These are phyloP conservation scores for Triops longicaudatus DNA, from an alignment of 1,140 invertebrate genomes.

Conservation along the genomic window DNA sequence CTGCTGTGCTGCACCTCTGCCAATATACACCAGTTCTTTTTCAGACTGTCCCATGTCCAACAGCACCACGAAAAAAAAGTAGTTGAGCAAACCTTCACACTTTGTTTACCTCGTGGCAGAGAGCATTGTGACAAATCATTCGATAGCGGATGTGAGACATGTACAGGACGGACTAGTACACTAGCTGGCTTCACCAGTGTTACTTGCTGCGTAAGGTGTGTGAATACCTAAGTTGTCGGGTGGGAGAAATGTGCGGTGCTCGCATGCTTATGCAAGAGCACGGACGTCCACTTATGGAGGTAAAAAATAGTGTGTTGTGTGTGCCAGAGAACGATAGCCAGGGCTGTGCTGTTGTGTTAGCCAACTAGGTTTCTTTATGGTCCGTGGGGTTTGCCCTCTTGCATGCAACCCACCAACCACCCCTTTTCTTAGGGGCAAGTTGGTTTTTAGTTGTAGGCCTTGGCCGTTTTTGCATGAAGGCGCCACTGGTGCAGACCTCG, in stretches of 20 bases:
- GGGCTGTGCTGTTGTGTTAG: neutral
- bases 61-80: neutral
- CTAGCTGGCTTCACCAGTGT: too few species aligned
- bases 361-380: neutral
- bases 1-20: neutral
- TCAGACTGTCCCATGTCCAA: constrained; percentile 9
- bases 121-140: too few species aligned
- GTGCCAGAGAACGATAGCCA: neutral
- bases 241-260: too few species aligned
- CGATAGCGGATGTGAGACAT: too few species aligned
- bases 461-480: neutral
- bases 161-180: too few species aligned
- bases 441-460: neutral
- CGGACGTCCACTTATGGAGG: neutral
- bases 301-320: neutral
- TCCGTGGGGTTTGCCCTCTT: neutral
- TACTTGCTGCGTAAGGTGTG: too few species aligned
- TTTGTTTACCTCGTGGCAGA: neutral
- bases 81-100: neutral
- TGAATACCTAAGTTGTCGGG: too few species aligned
- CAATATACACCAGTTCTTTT: constrained; percentile 8
- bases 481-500: neutral
- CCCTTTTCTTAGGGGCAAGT: neutral
- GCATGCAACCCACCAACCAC: neutral
- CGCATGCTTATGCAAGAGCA: neutral